These are phyloP conservation scores for Orthosia gothica DNA, from an alignment of 2,888 invertebrate species.

Conservation along the genomic window DNA sequence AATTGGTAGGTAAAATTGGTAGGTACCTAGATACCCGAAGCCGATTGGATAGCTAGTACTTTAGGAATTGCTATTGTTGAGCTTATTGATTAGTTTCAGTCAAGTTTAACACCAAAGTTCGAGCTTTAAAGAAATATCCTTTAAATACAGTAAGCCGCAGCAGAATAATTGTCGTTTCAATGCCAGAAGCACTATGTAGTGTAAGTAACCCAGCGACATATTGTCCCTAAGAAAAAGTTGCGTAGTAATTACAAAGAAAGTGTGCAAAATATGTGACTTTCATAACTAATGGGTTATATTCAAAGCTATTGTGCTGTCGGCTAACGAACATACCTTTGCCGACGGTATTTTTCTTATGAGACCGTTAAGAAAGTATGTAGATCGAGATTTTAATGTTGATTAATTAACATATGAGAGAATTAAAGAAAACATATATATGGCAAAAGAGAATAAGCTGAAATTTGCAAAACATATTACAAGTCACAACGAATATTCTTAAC, in stretches of 20 bases:
- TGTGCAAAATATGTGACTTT: slow-evolving; percentile 11
- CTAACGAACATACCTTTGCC: background rate
- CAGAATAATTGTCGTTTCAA: background rate
- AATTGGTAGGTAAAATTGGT: too few species aligned
- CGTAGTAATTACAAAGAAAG: slow-evolving; percentile 7
- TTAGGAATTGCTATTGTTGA: background rate
- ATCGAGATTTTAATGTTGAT: too few species aligned
- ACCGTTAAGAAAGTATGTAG: background rate
- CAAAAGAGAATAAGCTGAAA: background rate
- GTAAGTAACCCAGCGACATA: background rate
- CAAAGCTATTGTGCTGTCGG: slow-evolving; percentile 4
- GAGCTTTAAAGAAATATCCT: background rate
- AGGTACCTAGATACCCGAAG: too few species aligned
- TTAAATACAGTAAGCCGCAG: background rate
- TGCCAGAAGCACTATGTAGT: background rate
- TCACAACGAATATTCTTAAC: too few species aligned
- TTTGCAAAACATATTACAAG: background rate
- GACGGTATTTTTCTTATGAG: background rate
- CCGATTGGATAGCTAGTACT: too few species aligned
- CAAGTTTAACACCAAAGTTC: too few species aligned
- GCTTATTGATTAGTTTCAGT: background rate
- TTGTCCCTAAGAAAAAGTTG: background rate
- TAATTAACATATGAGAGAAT: background rate
- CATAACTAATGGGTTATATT: slow-evolving; percentile 9
- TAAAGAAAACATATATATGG: background rate